Base-by-base conservation (phyloP, 2,113 vertebrate genomes). In the Amia ocellicauda region DNA sequence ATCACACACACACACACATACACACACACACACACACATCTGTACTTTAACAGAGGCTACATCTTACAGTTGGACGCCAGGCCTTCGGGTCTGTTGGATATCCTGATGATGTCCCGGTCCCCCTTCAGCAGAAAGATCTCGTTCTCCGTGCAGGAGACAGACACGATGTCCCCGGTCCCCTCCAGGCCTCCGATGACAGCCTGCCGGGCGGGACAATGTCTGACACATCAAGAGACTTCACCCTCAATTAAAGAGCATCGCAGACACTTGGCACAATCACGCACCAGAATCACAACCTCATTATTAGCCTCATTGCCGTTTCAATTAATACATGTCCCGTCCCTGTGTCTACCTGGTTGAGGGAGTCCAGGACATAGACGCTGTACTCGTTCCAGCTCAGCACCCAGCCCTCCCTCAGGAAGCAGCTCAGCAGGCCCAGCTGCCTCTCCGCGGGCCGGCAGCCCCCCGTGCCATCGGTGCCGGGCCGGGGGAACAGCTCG, bases 381-480 rank as follows among this genome's bases (percentile, higher is more conserved):
- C 95, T 96, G 70, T 98, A 95, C 64, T 98, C 95, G 0, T 98
- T 98, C 97, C 97, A 99, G 76, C 92, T 97, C 68, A 99, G 73
- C 60, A 98, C 88, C 95, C 95, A 98, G 64, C 93, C 93, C 10
- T 97, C 93, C 66, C 71, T 86, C 28, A 91, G 88, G 77, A 98
- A 98, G 51, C 94, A 98, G 0, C 85, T 91, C 31, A 98, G 74
- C 17, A 95, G 82, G 7, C 97, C 96, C 7, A 99, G 84, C 74
- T 97, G 93, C 43, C 88, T 86, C 61, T 98, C 95, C 1, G 86
- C 71, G 3, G 84, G 84, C 64, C 80, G 70, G 63, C 85, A 94
- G 1, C 83, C 80, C 5, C 87, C 89, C 0, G 72, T 65, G 4
- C 85, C 69, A 0, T 74, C 54, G 2, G 80, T 70, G 13, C 84